Conservation (phyloP, 30 jellyfish, hydroid and myxozoan species). For the Chironex yamaguchii region DNA sequence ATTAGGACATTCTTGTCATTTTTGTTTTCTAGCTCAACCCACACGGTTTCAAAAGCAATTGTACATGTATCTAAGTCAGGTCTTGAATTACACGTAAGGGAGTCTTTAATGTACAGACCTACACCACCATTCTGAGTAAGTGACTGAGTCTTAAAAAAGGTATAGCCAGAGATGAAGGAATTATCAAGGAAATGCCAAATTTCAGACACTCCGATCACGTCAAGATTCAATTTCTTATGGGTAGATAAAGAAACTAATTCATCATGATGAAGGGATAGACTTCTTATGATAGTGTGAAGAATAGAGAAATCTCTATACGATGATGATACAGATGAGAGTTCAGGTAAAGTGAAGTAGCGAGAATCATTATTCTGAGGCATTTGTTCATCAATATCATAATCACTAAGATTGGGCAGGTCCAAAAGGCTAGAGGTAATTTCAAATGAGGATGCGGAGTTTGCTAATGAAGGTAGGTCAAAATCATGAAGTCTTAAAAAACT, state of each 20-base stretch:
- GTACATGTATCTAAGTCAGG: slow-evolving; percentile 32
- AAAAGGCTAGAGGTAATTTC: slow-evolving; percentile 27
- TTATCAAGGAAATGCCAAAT: slow-evolving; percentile 24
- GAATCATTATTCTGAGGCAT: slow-evolving; percentile 55
- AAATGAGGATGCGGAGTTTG: slow-evolving; percentile 40
- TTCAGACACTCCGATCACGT: slow-evolving; percentile 60
- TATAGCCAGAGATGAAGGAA: slow-evolving; percentile 21
- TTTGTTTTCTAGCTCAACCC: slow-evolving; percentile 6
- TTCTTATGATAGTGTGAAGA: slow-evolving; percentile 46
- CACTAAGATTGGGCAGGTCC: slow-evolving; percentile 59
- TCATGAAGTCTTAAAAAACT: slow-evolving; percentile 8
- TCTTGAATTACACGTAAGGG: slow-evolving; percentile 40
- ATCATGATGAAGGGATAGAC: slow-evolving; percentile 64
- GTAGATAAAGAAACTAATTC: slow-evolving; percentile 55
- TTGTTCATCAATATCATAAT: slow-evolving; percentile 52
- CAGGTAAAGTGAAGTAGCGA: slow-evolving; percentile 56
- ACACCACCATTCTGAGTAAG: slow-evolving; percentile 52
- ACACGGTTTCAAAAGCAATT: slow-evolving; percentile 6
- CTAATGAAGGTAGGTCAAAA: slow-evolving; percentile 46
- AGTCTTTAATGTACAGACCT: slow-evolving; percentile 41
- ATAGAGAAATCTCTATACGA: slow-evolving; percentile 56
- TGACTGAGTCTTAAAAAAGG: slow-evolving; percentile 15
- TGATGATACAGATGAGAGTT: slow-evolving; percentile 28
- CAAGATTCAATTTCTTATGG: slow-evolving; percentile 38
- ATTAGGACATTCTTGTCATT: not conserved